Base-by-base conservation (phyloP, 2,888 invertebrate genomes). In the Phanerotoma sp. region DNA sequence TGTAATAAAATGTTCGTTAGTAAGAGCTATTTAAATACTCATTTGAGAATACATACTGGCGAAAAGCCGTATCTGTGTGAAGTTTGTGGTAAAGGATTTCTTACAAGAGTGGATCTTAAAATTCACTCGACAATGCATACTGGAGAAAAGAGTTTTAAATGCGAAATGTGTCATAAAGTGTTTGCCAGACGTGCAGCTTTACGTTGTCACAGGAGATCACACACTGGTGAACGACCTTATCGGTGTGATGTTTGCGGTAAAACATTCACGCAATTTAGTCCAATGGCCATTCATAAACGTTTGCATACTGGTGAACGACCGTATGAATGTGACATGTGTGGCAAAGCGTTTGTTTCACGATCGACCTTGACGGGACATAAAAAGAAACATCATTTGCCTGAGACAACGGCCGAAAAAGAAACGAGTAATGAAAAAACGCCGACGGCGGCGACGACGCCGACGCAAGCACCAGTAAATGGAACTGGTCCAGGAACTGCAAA, bases 261-360 rank as follows among this genome's bases (percentile, higher is more conserved):
- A 72, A 82, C 83, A 5, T 85, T 85, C 62, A 84, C 84, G 0
- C 84, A 85, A 62, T 84, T 83, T 64, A 83, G 84, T n/a, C 84
- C 84, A 5, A 82, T 85, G 81, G 83, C 82, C 1, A 84, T 84
- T 52, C 85, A 85, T 64, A 83, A 82, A 69, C 75, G 84, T 51
- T 71, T 84, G 25, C 85, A 85, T 66, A 84, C 84, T 0, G 84
- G 84, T 3, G 84, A 84, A 65, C 72, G 83, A 48, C 85, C 84
- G 0, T 85, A 84, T 64, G 73, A 80, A 41, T 85, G 84, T 67
- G 83, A 84, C 62, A 78, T 80, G 6, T 84, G 85, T 62, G 77
- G 74, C 3, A 82, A 82, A 66, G 77, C 79, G 0, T 85, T 84
- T 60, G 82, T 83, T 2, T 83, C 83, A 1, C 75, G 80, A 50